Evolutionary conservation across 2,113 vertebrate species (phyloP).

Genomic region (Canis aureus): DNA sequence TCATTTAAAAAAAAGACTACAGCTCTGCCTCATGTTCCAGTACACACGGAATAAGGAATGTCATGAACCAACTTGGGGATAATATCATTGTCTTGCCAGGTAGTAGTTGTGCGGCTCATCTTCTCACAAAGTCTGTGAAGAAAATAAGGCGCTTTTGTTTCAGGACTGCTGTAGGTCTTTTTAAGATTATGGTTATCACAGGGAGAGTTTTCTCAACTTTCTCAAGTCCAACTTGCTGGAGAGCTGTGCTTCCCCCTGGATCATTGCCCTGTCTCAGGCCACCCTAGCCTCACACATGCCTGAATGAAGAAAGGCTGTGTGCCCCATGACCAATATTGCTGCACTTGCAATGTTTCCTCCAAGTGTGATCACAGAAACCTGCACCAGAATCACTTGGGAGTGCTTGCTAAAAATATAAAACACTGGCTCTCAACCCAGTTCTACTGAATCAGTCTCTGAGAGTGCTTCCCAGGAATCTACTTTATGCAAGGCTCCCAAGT

Average conservation of each 20-base stretch:
- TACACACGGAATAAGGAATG: background rate
- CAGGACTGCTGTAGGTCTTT: background rate
- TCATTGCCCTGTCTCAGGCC: background rate
- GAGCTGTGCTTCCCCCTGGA: background rate
- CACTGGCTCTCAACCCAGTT: background rate
- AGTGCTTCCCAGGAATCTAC: background rate
- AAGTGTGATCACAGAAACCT: background rate
- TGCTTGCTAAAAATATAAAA: background rate
- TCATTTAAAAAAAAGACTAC: background rate
- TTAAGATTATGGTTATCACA: background rate
- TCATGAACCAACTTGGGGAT: background rate
- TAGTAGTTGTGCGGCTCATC: background rate
- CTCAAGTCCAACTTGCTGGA: background rate
- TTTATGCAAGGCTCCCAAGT: background rate
- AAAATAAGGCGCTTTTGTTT: background rate
- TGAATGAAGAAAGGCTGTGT: background rate
- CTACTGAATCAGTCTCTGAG: background rate
- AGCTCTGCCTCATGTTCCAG: background rate
- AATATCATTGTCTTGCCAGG: background rate
- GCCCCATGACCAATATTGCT: background rate
- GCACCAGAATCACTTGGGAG: background rate
- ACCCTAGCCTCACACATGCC: background rate
- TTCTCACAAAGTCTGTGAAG: background rate
- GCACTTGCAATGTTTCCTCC: background rate
- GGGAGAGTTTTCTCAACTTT: background rate